Conservation (phyloP, 2,113 vertebrate genomes). For the Campylorhamphus procurvoides region DNA sequence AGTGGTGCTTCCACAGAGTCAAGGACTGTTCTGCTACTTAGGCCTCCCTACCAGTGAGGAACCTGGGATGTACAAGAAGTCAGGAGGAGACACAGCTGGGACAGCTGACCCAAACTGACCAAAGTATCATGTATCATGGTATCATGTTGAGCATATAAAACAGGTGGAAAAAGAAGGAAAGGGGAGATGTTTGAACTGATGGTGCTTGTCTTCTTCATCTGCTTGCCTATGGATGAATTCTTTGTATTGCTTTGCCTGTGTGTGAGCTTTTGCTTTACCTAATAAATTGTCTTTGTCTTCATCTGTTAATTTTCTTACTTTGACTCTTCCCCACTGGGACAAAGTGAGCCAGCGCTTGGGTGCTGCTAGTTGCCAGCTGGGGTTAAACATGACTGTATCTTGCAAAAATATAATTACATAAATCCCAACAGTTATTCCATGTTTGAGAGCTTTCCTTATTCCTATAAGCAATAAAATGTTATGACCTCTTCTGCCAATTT, state of each 20-base stretch:
- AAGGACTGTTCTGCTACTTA: not conserved
- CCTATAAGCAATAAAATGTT: not conserved
- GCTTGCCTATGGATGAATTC: not conserved
- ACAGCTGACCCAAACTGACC: not conserved
- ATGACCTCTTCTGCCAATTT: not conserved
- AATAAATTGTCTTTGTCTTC: not conserved
- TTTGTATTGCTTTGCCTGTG: not conserved
- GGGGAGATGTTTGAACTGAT: rapidly evolving
- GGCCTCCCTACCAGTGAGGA: not conserved
- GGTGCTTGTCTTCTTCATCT: not conserved
- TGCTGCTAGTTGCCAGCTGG: too few species aligned
- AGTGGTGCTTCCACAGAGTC: not conserved
- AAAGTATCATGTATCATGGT: too few species aligned
- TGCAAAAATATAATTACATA: not conserved
- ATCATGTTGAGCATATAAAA: not conserved
- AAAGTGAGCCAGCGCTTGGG: not conserved
- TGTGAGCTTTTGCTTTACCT: not conserved
- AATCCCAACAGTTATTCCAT: not conserved
- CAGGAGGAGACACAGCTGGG: not conserved
- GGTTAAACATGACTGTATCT: rapidly evolving
- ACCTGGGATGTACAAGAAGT: not conserved
- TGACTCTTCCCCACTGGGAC: not conserved
- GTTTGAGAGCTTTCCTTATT: not conserved
- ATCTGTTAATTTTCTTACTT: not conserved
- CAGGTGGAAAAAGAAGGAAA: not conserved